A percentile compares a stretch with the other conserved stretches of the same genome.
These are phyloP conservation scores for Lipotes vexillifer DNA, from an alignment of 2,113 vertebrate genomes.

Conservation along the genomic window DNA sequence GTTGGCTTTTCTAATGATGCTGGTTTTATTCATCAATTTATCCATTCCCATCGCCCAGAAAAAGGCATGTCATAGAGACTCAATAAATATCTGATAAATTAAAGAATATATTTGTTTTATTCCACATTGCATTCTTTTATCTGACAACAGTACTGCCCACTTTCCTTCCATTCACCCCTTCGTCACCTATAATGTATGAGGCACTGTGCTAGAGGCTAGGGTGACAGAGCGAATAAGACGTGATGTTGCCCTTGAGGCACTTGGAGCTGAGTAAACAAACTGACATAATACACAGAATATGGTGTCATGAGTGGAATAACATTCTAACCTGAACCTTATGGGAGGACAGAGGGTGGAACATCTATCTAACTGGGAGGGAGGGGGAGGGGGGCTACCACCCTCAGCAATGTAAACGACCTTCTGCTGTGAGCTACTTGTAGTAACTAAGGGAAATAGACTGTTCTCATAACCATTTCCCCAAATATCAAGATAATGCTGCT, in stretches of 20 bases:
- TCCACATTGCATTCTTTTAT: neutral
- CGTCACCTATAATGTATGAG: neutral
- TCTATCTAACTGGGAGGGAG: neutral
- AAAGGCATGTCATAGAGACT: neutral
- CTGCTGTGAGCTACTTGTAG: neutral
- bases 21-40: neutral
- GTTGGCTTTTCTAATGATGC: neutral
- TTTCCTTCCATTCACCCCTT: neutral
- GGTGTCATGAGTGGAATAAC: neutral
- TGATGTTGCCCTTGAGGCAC: neutral
- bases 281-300: neutral
- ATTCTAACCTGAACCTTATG: neutral
- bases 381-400: neutral
- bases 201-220: neutral
- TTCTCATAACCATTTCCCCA: neutral
- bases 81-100: neutral
- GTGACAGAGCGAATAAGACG: neutral
- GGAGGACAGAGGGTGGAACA: neutral
- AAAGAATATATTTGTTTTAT: neutral
- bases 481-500: neutral
- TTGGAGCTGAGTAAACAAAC: neutral
- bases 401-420: neutral
- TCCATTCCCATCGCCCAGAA: neutral
- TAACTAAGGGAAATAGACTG: neutral
- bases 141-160: neutral